Conservation (phyloP, 2,888 invertebrate species). For the Dasysyrphus albostriatus region DNA sequence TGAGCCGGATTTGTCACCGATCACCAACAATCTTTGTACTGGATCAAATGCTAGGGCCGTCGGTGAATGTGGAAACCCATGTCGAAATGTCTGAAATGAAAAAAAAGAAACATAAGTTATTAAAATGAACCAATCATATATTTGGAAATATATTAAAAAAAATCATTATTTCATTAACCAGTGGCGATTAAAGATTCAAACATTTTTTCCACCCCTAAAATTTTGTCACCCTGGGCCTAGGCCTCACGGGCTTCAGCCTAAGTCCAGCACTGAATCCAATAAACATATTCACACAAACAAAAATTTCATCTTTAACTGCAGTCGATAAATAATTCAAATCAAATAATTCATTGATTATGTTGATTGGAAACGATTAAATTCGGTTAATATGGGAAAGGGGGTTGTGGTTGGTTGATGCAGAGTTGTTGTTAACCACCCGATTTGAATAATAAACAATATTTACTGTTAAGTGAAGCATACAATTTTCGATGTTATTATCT, state of each 20-base stretch:
- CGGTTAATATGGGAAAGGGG: no score
- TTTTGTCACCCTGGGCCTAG: no score
- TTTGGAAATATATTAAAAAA: not conserved
- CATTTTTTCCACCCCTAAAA: no score
- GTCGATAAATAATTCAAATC: not conserved
- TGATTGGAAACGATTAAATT: no score
- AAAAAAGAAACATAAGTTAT: conserved; percentile 69
- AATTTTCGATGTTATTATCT: no score
- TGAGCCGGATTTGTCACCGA: conserved; percentile 97
- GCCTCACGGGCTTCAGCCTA: no score
- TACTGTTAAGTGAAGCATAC: no score
- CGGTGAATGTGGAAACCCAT: conserved; percentile 99
- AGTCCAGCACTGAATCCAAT: no score
- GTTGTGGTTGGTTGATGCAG: no score
- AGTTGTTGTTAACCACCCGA: no score
- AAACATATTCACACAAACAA: not conserved
- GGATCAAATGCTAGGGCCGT: conserved; percentile 99
- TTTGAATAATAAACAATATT: no score
- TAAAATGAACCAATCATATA: not conserved
- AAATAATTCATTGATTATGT: not conserved
- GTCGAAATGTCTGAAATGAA: conserved; percentile 95
- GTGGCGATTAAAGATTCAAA: no score
- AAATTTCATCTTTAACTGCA: not conserved
- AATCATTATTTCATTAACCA: not conserved
- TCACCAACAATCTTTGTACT: conserved; percentile 97